Percentiles rank a stretch among this genome's conserved stretches.
Evolutionary conservation across 2,888 invertebrate species (phyloP).

Genomic region (Hydrotaea diabolus): DNA sequence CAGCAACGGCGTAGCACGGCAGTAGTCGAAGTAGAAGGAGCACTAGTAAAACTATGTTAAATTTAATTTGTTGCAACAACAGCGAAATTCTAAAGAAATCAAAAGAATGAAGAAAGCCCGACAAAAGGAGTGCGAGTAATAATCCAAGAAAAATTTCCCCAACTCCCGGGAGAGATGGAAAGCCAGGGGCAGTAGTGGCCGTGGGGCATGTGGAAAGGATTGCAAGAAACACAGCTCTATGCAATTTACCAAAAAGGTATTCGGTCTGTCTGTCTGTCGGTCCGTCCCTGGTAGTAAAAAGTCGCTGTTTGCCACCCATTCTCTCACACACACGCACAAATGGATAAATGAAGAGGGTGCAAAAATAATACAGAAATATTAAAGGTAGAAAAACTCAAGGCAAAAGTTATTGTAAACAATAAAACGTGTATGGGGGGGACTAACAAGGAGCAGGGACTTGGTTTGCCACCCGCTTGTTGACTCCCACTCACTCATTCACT

Average conservation of each 20-base stretch:
- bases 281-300: conserved; percentile 1
- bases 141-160: conserved; percentile 50
- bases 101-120: conserved; percentile 36
- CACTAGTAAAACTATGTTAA: conserved; percentile 64
- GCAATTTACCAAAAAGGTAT: conserved; percentile 68
- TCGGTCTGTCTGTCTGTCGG: conserved; percentile 1
- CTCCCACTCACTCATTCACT: conserved; percentile 68
- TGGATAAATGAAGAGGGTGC: neutral
- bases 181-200: conserved; percentile 12
- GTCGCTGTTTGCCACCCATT: too few relatives aligned
- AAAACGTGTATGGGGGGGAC: neutral
- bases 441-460: neutral
- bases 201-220: neutral
- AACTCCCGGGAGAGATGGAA: conserved; percentile 51
- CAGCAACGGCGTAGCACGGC: conserved; percentile 1
- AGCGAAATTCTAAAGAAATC: conserved; percentile 23
- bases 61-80: conserved; percentile 62
- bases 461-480: neutral
- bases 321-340: neutral
- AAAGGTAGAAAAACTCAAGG: conserved; percentile 51
- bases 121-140: conserved; percentile 38
- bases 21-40: too few relatives aligned
- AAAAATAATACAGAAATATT: conserved; percentile 31
- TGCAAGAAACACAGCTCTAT: conserved; percentile 54
- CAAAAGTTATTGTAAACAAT: conserved; percentile 58